These are phyloP conservation scores for Hanleya hanleyi DNA, from an alignment of 2,888 invertebrate genomes.

Conservation along the genomic window DNA sequence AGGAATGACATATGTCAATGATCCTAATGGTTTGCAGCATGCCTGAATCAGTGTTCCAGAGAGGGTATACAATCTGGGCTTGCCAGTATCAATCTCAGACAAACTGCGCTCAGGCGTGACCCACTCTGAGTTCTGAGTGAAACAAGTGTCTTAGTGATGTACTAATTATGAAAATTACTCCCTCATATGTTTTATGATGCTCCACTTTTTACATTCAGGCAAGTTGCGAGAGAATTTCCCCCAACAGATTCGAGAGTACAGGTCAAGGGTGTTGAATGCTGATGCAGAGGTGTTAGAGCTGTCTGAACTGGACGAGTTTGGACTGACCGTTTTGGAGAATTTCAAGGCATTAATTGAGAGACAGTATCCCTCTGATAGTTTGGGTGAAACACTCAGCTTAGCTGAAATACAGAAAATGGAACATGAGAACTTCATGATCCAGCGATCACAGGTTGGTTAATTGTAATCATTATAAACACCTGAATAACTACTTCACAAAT, in stretches of 20 bases:
- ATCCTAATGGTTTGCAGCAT: no score
- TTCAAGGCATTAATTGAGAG: constrained; percentile 39
- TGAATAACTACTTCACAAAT: no score
- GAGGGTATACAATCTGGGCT: no score
- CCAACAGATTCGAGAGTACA: constrained; percentile 28
- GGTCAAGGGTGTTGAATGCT: constrained; percentile 21
- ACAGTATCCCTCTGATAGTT: constrained; percentile 41
- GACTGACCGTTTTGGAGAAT: constrained; percentile 36
- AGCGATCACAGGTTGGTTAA: constrained; percentile 43
- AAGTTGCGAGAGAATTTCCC: constrained; percentile 29
- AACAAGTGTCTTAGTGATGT: no score
- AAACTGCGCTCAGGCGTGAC: no score
- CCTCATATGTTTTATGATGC: background rate
- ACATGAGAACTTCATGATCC: constrained; percentile 50
- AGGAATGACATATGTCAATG: no score
- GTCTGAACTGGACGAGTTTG: constrained; percentile 44
- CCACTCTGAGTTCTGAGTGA: no score
- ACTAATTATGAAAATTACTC: background rate
- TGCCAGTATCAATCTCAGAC: no score
- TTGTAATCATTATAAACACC: no score
- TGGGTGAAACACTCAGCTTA: constrained; percentile 30
- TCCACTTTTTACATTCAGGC: constrained; percentile 19
- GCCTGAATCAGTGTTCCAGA: no score
- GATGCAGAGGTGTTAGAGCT: constrained; percentile 24
- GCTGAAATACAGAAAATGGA: constrained; percentile 35